A percentile compares a stretch with the other conserved stretches of the same genome.
These are phyloP conservation scores for Ceryle rudis DNA, from an alignment of 2,797 vertebrate species.

Conservation along the genomic window DNA sequence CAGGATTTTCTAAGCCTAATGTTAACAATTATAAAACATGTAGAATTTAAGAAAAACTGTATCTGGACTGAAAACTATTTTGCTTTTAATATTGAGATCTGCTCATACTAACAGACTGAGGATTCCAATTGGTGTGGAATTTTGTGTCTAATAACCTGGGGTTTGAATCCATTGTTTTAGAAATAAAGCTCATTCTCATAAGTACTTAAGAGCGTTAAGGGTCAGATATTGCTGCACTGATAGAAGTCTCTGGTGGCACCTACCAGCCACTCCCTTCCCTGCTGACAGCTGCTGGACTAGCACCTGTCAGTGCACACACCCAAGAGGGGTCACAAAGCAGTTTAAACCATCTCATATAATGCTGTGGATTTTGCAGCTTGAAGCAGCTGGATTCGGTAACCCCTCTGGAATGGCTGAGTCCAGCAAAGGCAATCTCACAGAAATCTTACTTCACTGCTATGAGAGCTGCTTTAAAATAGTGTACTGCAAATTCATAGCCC, in stretches of 20 bases:
- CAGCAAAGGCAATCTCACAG: not conserved
- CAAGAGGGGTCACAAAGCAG: fast-evolving
- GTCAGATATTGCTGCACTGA: not conserved
- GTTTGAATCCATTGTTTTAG: not conserved
- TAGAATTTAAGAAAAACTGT: not conserved
- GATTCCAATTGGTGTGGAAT: not conserved
- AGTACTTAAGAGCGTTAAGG: not conserved
- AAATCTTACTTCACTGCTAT: not conserved
- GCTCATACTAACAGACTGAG: not conserved
- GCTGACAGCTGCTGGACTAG: not conserved
- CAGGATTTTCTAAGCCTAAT: not conserved
- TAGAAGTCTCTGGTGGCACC: not conserved
- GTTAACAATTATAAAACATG: not conserved
- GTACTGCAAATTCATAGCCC: not conserved
- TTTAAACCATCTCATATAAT: fast-evolving
- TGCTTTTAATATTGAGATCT: not conserved
- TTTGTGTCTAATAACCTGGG: not conserved
- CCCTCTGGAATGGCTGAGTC: not conserved
- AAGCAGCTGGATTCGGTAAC: not conserved
- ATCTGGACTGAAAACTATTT: not conserved
- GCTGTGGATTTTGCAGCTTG: not conserved
- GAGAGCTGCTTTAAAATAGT: not conserved
- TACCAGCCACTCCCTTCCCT: not conserved
- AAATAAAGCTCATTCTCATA: not conserved
- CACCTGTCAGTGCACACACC: not conserved